Conservation (phyloP, 2,888 invertebrate genomes). For the Steromphala cineraria region DNA sequence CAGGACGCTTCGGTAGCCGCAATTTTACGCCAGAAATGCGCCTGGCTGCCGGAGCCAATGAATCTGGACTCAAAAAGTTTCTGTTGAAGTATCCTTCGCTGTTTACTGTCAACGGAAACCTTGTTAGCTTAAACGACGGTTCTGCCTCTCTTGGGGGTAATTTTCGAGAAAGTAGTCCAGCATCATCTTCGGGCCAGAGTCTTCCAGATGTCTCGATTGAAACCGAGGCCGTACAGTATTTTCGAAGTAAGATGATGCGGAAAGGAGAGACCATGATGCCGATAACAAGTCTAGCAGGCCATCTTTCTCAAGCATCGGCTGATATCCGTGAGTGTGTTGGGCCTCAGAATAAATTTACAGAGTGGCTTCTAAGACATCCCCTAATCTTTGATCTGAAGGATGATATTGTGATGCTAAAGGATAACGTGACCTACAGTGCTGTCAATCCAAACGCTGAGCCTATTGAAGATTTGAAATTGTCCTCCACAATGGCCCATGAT, state of each 20-base stretch:
- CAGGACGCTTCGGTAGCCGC: constrained; percentile 99
- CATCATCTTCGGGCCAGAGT: constrained; percentile 58
- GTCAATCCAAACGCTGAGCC: constrained; percentile 62
- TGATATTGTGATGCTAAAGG: constrained; percentile 72
- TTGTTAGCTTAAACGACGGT: constrained; percentile 69
- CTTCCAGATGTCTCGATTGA: constrained; percentile 78
- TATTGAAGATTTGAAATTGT: constrained; percentile 47
- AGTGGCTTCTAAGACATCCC: constrained; percentile 73
- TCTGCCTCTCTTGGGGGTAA: constrained; percentile 71
- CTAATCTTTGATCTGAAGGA: constrained; percentile 75
- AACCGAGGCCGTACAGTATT: constrained; percentile 97
- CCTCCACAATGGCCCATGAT: constrained; percentile 13
- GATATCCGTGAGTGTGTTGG: constrained; percentile 85
- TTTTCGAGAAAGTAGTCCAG: constrained; percentile 69
- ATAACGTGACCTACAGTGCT: constrained; percentile 67
- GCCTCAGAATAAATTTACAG: constrained; percentile 74
- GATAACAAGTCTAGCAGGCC: constrained; percentile 95
- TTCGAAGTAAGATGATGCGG: constrained; percentile 92
- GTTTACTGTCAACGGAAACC: constrained; percentile 88
- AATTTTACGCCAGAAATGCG: constrained; percentile 98
- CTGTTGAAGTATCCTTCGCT: constrained; percentile 96
- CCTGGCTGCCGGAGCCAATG: constrained; percentile 86
- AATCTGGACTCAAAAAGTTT: constrained; percentile 96
- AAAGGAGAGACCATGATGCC: constrained; percentile 98
- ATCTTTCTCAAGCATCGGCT: constrained; percentile 95